Evolutionary conservation across 2,797 vertebrate species (phyloP).

Genomic region (Sebastes umbrosus): DNA sequence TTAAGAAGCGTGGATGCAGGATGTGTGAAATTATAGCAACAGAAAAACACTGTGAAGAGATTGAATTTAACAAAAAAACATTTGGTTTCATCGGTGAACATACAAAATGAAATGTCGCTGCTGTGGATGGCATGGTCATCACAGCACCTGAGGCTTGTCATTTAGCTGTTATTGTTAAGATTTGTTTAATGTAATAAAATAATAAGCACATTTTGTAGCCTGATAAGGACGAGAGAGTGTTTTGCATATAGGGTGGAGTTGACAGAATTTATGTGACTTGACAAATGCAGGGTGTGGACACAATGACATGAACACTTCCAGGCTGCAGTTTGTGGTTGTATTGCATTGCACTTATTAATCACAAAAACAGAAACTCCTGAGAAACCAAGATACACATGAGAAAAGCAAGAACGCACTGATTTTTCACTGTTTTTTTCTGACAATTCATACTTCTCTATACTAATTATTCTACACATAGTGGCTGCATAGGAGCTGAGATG

Average conservation of each 20-base stretch:
- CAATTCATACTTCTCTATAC: no score
- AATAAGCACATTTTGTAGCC: background rate
- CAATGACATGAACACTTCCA: background rate
- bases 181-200: background rate
- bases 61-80: no score
- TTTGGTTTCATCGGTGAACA: background rate
- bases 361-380: background rate
- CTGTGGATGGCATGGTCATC: background rate
- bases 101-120: background rate
- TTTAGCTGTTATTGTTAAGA: background rate
- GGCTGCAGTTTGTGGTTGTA: background rate
- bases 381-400: background rate
- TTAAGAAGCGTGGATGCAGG: background rate
- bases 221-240: background rate
- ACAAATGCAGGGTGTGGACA: background rate
- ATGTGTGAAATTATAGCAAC: background rate
- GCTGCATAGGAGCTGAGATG: background rate
- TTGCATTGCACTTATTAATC: background rate
- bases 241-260: background rate
- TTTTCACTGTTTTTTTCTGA: background rate
- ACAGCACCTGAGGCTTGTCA: background rate
- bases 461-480: background rate
- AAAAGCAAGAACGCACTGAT: background rate
- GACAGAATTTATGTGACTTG: background rate
- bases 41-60: background rate